Conservation (phyloP, 2,797 vertebrate species). For the Microcaecilia unicolor region DNA sequence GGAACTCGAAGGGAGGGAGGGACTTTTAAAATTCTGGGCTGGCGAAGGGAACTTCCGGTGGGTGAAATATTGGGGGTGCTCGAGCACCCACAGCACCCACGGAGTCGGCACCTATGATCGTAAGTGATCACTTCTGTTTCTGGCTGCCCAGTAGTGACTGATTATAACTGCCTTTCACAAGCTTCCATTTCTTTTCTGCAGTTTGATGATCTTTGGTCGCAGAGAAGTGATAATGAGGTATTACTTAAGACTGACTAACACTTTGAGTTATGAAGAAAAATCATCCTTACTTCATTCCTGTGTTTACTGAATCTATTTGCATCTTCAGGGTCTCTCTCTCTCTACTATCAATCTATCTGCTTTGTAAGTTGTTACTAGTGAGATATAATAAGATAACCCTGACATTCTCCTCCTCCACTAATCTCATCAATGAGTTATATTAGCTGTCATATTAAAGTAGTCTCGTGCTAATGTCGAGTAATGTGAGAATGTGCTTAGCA, state of each 20-base stretch:
- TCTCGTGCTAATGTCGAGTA: conserved; percentile 37
- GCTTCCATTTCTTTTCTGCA: too few relatives aligned
- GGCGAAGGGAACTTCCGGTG: too few relatives aligned
- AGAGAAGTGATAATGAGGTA: conserved; percentile 3
- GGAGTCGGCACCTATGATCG: too few relatives aligned
- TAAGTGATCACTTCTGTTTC: too few relatives aligned
- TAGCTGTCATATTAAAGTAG: conserved; percentile 42
- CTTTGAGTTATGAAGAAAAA: neutral
- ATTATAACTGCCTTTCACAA: too few relatives aligned
- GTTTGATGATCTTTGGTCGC: neutral
- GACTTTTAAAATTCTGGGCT: too few relatives aligned
- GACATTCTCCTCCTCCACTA: conserved; percentile 28
- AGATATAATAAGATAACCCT: conserved; percentile 35
- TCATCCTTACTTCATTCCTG: conserved; percentile 11
- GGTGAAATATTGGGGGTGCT: too few relatives aligned
- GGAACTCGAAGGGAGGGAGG: too few relatives aligned
- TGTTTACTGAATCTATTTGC: conserved; percentile 11
- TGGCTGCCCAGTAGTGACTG: too few relatives aligned
- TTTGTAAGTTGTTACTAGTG: conserved; percentile 25
- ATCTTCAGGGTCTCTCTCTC: conserved; percentile 16
- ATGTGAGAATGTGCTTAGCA: conserved; percentile 19
- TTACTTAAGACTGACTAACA: neutral
- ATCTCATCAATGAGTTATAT: conserved; percentile 38
- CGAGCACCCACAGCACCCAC: too few relatives aligned
- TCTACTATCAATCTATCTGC: conserved; percentile 31